Evolutionary conservation across 2,888 invertebrate species (phyloP).

Genomic region (Flexamia atlantica): DNA sequence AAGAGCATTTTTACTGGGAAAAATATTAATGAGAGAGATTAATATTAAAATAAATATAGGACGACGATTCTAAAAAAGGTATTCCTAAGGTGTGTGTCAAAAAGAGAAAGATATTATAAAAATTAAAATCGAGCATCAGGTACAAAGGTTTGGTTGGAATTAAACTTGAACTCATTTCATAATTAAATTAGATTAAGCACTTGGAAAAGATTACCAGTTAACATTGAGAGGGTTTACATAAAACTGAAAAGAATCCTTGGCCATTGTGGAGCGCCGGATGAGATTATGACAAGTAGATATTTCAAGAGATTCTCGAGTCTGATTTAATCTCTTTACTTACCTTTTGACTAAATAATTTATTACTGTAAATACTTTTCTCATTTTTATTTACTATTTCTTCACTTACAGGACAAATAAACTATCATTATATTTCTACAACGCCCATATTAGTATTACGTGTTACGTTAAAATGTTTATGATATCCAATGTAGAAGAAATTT

Average conservation of each 20-base stretch:
- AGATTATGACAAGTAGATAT: constrained; percentile 35
- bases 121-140: too few species aligned
- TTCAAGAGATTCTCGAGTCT: neutral
- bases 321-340: constrained; percentile 18
- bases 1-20: too few species aligned
- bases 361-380: neutral
- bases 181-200: constrained; percentile 19
- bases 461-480: too few species aligned
- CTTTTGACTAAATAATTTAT: constrained; percentile 7
- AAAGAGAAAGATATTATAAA: too few species aligned
- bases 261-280: constrained; percentile 5
- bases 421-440: too few species aligned
- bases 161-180: constrained; percentile 2
- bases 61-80: too few species aligned
- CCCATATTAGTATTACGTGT: too few species aligned
- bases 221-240: constrained; percentile 32
- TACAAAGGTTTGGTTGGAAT: neutral
- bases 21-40: too few species aligned
- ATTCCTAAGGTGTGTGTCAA: too few species aligned
- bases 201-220: constrained; percentile 27
- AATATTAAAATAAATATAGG: too few species aligned
- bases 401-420: too few species aligned
- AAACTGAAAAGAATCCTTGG: constrained; percentile 13
- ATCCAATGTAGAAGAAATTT: too few species aligned
- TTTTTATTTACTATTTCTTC: neutral